phyloP scores from a whole-genome alignment of 2,797 vertebrate species.

The Coreius guichenoti region DNA sequence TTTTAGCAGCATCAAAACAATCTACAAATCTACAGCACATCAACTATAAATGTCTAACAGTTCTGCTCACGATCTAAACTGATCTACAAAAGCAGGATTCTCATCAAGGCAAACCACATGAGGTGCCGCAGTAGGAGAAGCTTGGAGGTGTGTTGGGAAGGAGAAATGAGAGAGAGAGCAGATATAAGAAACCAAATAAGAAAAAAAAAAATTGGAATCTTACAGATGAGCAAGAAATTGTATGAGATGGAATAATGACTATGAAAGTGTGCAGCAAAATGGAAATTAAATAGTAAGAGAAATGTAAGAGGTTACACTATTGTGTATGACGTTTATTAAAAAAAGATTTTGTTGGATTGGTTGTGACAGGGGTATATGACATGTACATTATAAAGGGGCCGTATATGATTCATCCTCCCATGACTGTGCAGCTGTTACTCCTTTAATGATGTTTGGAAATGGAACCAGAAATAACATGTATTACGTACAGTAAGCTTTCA shows the following conservation, averaged over 20 bases:
- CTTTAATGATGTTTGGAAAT: slow-evolving; percentile 15
- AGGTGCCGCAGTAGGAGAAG: background rate
- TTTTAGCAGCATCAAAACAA: slow-evolving; percentile 10
- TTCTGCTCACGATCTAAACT: background rate
- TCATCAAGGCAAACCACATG: background rate
- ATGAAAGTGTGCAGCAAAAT: background rate
- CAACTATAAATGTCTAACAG: background rate
- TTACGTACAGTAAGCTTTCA: slow-evolving; percentile 29
- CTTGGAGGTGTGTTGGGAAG: background rate
- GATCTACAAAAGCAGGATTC: background rate
- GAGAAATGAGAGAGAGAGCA: background rate
- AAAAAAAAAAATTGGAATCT: background rate
- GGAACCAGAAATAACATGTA: slow-evolving; percentile 30
- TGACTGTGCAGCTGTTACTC: slow-evolving; percentile 22
- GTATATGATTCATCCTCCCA: background rate
- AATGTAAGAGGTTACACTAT: background rate
- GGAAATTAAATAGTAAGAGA: background rate
- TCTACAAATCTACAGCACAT: slow-evolving; percentile 11
- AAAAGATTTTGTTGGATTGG: background rate
- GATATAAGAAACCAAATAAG: background rate
- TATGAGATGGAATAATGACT: background rate
- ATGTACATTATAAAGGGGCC: background rate
- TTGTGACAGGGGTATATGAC: background rate
- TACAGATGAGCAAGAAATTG: background rate
- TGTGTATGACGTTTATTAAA: background rate